Base-by-base conservation (phyloP, 2,113 vertebrate genomes). In the Alosa alosa region DNA sequence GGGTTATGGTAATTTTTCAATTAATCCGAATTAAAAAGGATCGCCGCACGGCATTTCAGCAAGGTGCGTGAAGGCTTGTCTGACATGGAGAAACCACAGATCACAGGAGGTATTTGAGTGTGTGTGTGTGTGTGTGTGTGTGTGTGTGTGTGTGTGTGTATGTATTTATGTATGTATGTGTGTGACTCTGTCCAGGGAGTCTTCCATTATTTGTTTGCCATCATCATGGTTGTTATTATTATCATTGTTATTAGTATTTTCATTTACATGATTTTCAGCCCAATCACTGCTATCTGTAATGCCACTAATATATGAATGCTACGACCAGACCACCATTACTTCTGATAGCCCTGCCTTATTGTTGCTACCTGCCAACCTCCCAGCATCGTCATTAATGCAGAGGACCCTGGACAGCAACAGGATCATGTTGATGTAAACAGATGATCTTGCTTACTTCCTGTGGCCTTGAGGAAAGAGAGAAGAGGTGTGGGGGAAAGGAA, bases 1-100 rank as follows among this genome's bases (percentile, higher is more conserved):
- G 22, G 92, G 89, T 92, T 90, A 91, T 91, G 91, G 87, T 90
- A 86, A 92, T 92, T 92, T 92, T 91, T 93, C 87, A 92, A 93
- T 94, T 92, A 93, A 91, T 91, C 86, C 88, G 89, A 92, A 93
- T 92, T 88, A 89, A 91, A 91, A 89, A 84, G 52, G 85, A 85
- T 84, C 81, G 90, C 64, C 84, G 90, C 88, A 89, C 68, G 84
- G 81, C 83, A 87, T 83, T 91, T 89, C 84, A 87, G 85, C 84
- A 83, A 88, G 84, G 84, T 85, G 87, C 57, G 81, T 49, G 84
- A 31, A 82, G 82, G 84, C 85, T 87, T 86, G 89, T 90, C 81
- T 45, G 83, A 90, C 6, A 52, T 84, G 55, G 46, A 88, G 57
- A 64, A 64, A 64, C 57, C 57, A 64, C 52, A 55, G 52, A 17